Percentiles rank a stretch among this genome's conserved stretches.
Evolutionary conservation across 2,888 invertebrate species (phyloP).

Genomic region (Podotricha telesiphe): DNA sequence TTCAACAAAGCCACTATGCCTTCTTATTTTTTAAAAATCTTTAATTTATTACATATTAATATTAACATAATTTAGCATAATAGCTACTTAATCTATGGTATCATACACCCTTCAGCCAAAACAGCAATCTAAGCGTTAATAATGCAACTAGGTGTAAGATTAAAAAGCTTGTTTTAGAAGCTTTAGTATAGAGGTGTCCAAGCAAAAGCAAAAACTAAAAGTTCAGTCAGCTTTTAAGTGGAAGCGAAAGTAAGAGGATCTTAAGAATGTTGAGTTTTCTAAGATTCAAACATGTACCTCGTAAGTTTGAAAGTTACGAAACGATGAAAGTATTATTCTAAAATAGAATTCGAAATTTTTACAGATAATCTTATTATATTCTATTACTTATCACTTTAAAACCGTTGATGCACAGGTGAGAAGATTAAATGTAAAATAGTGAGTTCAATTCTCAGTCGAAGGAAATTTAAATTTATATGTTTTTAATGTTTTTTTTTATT

Average conservation of each 20-base stretch:
- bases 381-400: too few relatives aligned
- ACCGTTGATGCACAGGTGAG: too few relatives aligned
- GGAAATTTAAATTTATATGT: too few relatives aligned
- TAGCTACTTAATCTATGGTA: not conserved
- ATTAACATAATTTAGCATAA: not conserved
- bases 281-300: conserved; percentile 3
- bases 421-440: too few relatives aligned
- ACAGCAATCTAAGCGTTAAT: conserved; percentile 28
- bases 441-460: too few relatives aligned
- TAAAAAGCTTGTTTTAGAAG: conserved; percentile 13
- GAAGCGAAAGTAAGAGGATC: conserved; percentile 29
- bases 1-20: too few relatives aligned
- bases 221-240: conserved; percentile 15
- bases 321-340: conserved; percentile 6
- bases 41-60: not conserved
- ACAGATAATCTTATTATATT: not conserved
- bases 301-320: conserved; percentile 8
- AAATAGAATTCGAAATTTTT: not conserved
- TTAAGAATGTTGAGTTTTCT: conserved; percentile 27
- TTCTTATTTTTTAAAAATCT: too few relatives aligned
- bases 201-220: conserved; percentile 20
- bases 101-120: not conserved
- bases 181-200: conserved; percentile 24
- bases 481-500: too few relatives aligned
- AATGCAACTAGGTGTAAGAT: conserved; percentile 16